A percentile compares a stretch with the other conserved stretches of the same genome.
These are phyloP conservation scores for Pseudorhombus dupliciocellatus DNA, from an alignment of 2,113 vertebrate species.

Conservation along the genomic window DNA sequence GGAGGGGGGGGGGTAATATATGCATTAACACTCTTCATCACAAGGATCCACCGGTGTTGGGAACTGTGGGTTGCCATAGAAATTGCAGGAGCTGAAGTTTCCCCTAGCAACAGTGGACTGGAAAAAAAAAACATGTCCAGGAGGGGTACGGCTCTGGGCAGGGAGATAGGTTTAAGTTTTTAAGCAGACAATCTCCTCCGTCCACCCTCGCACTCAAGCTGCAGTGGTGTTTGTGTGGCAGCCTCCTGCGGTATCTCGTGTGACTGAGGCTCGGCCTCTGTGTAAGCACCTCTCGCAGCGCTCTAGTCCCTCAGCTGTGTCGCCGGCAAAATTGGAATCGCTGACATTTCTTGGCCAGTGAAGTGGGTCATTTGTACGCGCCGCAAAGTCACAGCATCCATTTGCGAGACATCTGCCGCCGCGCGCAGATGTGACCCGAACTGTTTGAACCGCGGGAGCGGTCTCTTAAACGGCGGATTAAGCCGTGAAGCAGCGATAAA, in stretches of 20 bases:
- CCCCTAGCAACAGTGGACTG: constrained; percentile 71
- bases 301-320: constrained; percentile 55
- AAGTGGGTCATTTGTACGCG: constrained; percentile 68
- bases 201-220: background rate
- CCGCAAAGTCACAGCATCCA: constrained; percentile 59
- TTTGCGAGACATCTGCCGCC: constrained; percentile 65
- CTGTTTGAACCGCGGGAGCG: constrained; percentile 43
- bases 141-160: constrained; percentile 38
- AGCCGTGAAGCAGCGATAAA: constrained; percentile 14
- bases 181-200: background rate
- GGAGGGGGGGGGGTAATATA: constrained; percentile 67
- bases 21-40: constrained; percentile 68
- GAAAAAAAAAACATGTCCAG: constrained; percentile 68
- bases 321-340: constrained; percentile 65
- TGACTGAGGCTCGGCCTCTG: constrained; percentile 28
- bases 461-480: constrained; percentile 36
- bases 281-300: constrained; percentile 43
- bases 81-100: constrained; percentile 71
- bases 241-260: constrained; percentile 1
- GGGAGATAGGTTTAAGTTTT: constrained; percentile 15
- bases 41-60: constrained; percentile 45
- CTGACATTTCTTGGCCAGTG: constrained; percentile 75
- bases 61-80: constrained; percentile 74
- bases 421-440: constrained; percentile 40
- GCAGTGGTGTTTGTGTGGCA: background rate